Percentiles rank a stretch among this genome's conserved stretches.
These are phyloP conservation scores for Dynastes tityus DNA, from an alignment of 2,888 invertebrate genomes.

Conservation along the genomic window DNA sequence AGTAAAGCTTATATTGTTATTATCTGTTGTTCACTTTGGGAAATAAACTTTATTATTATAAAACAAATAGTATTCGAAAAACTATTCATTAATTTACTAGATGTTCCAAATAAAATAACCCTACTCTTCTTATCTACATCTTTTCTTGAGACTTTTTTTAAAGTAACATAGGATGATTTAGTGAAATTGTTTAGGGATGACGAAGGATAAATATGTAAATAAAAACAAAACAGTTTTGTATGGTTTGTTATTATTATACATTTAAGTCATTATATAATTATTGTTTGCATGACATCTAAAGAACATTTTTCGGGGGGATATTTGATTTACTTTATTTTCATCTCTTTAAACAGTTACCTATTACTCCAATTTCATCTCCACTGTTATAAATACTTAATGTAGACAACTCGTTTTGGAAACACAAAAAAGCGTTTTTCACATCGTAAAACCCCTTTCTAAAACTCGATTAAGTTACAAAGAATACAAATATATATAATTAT, in stretches of 20 bases:
- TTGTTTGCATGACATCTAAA: conserved; percentile 70
- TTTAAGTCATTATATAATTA: conserved; percentile 71
- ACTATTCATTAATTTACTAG: too few relatives aligned
- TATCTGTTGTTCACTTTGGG: too few relatives aligned
- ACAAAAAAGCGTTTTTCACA: conserved; percentile 66
- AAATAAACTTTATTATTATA: too few relatives aligned
- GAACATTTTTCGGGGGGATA: conserved; percentile 60
- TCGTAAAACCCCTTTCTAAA: conserved; percentile 38
- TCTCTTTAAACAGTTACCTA: conserved; percentile 24
- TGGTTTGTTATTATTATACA: conserved; percentile 66
- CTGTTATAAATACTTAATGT: conserved; percentile 36
- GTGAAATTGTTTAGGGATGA: neutral
- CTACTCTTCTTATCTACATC: too few relatives aligned
- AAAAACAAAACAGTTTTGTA: conserved; percentile 45
- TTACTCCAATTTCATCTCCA: conserved; percentile 31
- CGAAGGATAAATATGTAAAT: neutral
- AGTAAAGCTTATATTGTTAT: too few relatives aligned
- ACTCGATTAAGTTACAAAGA: conserved; percentile 58
- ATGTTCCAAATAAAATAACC: too few relatives aligned
- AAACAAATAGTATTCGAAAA: too few relatives aligned
- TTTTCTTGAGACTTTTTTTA: too few relatives aligned
- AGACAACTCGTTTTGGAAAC: conserved; percentile 53
- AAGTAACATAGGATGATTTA: neutral
- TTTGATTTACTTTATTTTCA: conserved; percentile 52
- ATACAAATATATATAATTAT: conserved; percentile 62